Base-by-base conservation (phyloP, 2,113 vertebrate genomes). In the Hippoglossus stenolepis region DNA sequence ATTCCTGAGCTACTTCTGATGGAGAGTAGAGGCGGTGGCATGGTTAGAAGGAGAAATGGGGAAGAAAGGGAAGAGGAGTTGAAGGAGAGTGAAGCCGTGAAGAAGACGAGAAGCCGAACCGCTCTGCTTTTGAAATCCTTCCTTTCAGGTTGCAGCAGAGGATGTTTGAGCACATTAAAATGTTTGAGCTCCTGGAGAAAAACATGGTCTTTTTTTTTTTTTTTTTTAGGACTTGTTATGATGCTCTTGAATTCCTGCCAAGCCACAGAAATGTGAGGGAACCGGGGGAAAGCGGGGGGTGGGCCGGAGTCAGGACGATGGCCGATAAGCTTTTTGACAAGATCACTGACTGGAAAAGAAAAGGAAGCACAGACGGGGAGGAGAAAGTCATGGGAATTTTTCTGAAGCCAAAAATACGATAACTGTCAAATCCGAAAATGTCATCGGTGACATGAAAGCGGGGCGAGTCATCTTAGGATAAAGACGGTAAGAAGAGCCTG, bases 391-490 rank as follows among this genome's bases (percentile, higher is more conserved):
- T 11, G 23, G 67, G n/a, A 65, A 56, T 79, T 31, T 79, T 24
- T 74, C 54, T 26, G 28, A 13, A 60, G 35, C 13, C 17, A 31
- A 73, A 72, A 70, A 57, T 11, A 57, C 28, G 3, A 57, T 11
- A 71, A 15, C 45, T 82, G 65, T 71, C 79, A 85, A 56, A 75
- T 56, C 20, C 58, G 53, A 70, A 79, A 75, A 75, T 75, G 71
- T 56, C 67, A 82, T 56, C 20, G 20, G 9, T 28, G 64, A 69
- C 61, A 49, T 57, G 40, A 75, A 43, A 65, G 79, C 17, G 4
- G 23, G n/a, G 14, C 14, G 18, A 3, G 13, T 21, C 45, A 69
- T 58, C 67, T n/a, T 1, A 18, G 12, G 54, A 59, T 17, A 69
- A 11, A 60, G 60, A 23, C 8, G 53, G 17, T 4, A 21, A 18